A percentile compares a stretch with the other conserved stretches of the same genome.
phyloP scores from a whole-genome alignment of 2,888 invertebrate genomes.

The Operophtera brumata region DNA sequence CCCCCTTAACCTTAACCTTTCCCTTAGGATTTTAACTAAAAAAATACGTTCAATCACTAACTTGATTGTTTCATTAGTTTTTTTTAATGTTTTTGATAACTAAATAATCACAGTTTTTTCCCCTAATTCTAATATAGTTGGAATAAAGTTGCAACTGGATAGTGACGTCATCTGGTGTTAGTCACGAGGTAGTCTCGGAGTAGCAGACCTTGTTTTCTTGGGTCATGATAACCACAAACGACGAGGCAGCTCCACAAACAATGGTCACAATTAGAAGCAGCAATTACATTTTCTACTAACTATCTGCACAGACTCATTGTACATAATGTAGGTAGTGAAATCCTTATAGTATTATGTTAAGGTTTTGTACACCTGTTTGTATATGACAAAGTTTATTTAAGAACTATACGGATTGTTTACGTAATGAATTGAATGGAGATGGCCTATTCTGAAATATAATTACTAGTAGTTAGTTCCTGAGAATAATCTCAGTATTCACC shows the following conservation, averaged over 20 bases:
- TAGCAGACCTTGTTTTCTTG: no score
- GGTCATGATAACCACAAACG: no score
- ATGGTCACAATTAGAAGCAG: slow-evolving; percentile 34
- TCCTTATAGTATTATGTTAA: slow-evolving; percentile 63
- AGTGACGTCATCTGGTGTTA: no score
- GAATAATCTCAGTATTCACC: slow-evolving; percentile 75
- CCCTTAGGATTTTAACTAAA: no score
- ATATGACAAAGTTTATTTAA: slow-evolving; percentile 77
- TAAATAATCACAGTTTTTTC: no score
- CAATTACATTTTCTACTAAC: slow-evolving; percentile 34
- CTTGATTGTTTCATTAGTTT: no score
- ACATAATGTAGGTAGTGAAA: slow-evolving; percentile 67
- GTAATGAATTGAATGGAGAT: slow-evolving; percentile 46
- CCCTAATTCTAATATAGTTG: no score
- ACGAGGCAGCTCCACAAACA: slow-evolving; percentile 30
- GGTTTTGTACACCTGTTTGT: slow-evolving; percentile 76
- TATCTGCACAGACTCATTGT: slow-evolving; percentile 63
- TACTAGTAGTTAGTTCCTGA: slow-evolving; percentile 65
- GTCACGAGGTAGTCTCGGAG: no score
- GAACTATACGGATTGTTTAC: slow-evolving; percentile 61
- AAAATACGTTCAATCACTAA: no score
- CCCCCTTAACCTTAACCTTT: no score
- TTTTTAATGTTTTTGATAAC: no score
- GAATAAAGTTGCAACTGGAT: no score
- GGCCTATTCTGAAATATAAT: slow-evolving; percentile 61